Evolutionary conservation across 2,888 invertebrate species (phyloP).

Genomic region (Cheilosia scutellata): DNA sequence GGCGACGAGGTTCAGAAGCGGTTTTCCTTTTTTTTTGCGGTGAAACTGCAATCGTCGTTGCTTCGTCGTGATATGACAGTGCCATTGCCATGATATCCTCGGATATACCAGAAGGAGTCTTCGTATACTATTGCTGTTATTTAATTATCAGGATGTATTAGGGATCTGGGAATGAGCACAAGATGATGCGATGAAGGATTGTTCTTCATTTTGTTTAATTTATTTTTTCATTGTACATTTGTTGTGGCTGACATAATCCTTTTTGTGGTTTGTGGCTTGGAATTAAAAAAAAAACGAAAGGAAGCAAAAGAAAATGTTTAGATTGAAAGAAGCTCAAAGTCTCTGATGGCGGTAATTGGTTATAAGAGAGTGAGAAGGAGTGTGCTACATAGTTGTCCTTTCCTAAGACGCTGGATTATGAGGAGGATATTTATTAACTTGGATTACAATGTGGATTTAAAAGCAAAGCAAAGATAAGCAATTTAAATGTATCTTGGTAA

Average conservation of each 20-base stretch:
- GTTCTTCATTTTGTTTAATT: slow-evolving; percentile 52
- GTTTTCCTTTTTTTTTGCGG: slow-evolving; percentile 59
- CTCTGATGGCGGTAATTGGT: slow-evolving; percentile 15
- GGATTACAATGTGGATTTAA: not conserved
- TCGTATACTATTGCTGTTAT: slow-evolving; percentile 42
- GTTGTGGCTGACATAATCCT: slow-evolving; percentile 24
- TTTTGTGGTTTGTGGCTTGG: not conserved
- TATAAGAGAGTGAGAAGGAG: slow-evolving; percentile 2
- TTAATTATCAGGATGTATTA: slow-evolving; percentile 71
- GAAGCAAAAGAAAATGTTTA: slow-evolving; percentile 5
- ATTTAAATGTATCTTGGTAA: too few relatives aligned
- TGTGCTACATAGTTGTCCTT: not conserved
- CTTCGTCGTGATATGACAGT: slow-evolving; percentile 42
- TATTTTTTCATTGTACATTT: not conserved
- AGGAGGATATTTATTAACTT: not conserved
- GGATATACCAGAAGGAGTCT: slow-evolving; percentile 25
- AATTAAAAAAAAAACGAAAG: not conserved
- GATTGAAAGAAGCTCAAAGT: slow-evolving; percentile 10
- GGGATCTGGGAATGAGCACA: slow-evolving; percentile 40
- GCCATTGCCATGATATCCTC: slow-evolving; percentile 47
- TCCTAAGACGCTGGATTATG: not conserved
- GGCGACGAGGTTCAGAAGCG: slow-evolving; percentile 30
- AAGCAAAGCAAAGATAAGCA: too few relatives aligned
- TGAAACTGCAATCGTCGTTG: slow-evolving; percentile 46
- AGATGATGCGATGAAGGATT: slow-evolving; percentile 60